Base-by-base conservation (phyloP, 2,888 invertebrate genomes). In the Poecilus cupreus region DNA sequence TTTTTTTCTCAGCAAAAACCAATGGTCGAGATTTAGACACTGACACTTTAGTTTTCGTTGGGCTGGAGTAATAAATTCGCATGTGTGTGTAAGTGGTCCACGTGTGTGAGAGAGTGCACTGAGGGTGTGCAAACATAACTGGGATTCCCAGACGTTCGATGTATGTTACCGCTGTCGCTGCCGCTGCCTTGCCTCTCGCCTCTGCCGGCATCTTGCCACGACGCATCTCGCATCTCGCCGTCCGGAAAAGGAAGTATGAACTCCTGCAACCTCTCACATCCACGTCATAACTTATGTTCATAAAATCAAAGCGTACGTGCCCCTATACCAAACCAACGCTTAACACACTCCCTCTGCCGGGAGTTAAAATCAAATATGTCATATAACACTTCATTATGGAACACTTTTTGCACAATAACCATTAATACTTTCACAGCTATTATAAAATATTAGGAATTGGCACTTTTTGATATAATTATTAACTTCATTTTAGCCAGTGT, bases 211-310 rank as follows among this genome's bases (percentile, higher is more conserved):
- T 49, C 16, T 49, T 26, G 26, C 26, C 26, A 26, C 26, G 26
- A 3, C 3, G 54, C 18, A 54, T 54, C 54, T 24, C 10, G 60
- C 60, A 51, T 51, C 51, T 51, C 32, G 43, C 49, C 51, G 51
- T 32, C 75, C 76, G 76, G 76, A 76, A 76, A 76, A 57, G 76
- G 76, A 76, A 76, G 76, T 76, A 57, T 76, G 76, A 75, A 76
- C 76, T 76, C 57, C 57, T 54, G 37, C 57, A 76, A 54, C 39
- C 57, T 76, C 57, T 76, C 76, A 76, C 51, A 76, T 37, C 37
- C 20, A 76, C 37, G 10, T 49, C 75, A 75, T 75, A 75, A 54
- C 75, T 75, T 18, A 51, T 54, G 43, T 75, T 49, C 54, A 51
- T 32, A 54, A 57, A 57, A 57, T 57, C 57, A 60, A 24, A 24